Conservation (phyloP, 2,888 invertebrate genomes). For the Halictus quadricinctus region DNA sequence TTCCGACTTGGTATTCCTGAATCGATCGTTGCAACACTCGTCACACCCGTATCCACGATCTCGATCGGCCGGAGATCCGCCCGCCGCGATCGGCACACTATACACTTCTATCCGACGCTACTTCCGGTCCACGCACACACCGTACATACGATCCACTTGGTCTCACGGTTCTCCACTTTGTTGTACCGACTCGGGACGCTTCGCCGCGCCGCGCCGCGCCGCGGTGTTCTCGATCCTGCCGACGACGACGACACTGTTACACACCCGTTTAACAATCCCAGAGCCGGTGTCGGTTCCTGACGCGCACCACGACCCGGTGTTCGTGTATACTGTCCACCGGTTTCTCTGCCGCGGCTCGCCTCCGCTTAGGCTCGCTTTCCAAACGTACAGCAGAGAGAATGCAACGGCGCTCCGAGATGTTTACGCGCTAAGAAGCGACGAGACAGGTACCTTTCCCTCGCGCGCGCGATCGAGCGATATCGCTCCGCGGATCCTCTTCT, state of each 20-base stretch:
- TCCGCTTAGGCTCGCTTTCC: slow-evolving; percentile 34
- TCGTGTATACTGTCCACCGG: slow-evolving; percentile 9
- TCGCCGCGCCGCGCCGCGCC: background rate
- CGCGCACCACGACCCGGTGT: slow-evolving; percentile 7
- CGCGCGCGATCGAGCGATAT: slow-evolving; percentile 57
- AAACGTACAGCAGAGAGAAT: slow-evolving; percentile 36
- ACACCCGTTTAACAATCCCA: slow-evolving; percentile 18
- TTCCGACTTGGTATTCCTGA: slow-evolving; percentile 3
- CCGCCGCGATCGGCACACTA: slow-evolving; percentile 46
- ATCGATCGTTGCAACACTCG: slow-evolving; percentile 38
- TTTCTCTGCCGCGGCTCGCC: background rate
- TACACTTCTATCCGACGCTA: slow-evolving; percentile 50
- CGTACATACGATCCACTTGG: slow-evolving; percentile 56
- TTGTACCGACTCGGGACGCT: background rate
- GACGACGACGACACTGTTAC: slow-evolving; percentile 45
- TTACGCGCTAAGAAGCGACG: slow-evolving; percentile 24
- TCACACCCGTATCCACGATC: slow-evolving; percentile 31
- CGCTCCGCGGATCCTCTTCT: slow-evolving; percentile 41
- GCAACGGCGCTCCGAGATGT: slow-evolving; percentile 29
- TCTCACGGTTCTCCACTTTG: slow-evolving; percentile 53
- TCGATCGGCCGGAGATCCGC: slow-evolving; percentile 17
- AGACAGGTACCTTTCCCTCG: slow-evolving; percentile 67
- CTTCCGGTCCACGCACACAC: slow-evolving; percentile 67
- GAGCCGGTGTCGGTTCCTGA: background rate
- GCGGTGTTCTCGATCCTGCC: background rate